Conservation (phyloP, 2,113 vertebrate genomes). For the Xiphophorus maculatus region DNA sequence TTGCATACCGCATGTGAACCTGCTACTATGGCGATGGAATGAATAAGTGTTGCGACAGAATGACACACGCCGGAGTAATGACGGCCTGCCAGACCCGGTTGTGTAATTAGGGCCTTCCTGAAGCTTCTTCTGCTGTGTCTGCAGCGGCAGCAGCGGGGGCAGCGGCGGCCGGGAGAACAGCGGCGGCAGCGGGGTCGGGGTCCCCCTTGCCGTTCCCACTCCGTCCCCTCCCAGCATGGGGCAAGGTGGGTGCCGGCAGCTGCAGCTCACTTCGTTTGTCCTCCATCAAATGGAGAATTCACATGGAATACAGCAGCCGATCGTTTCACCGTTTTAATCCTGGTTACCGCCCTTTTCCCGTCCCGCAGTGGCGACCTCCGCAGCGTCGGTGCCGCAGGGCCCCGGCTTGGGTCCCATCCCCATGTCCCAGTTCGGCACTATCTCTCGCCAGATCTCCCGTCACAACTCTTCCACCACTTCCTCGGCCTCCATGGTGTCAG, state of each 20-base stretch:
- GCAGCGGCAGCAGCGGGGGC: conserved; percentile 94
- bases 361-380: conserved; percentile 81
- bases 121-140: background rate
- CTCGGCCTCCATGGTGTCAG: conserved; percentile 95
- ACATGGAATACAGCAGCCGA: too few relatives aligned
- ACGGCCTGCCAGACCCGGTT: conserved; percentile 40
- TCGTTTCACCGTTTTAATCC: background rate
- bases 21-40: conserved; percentile 40
- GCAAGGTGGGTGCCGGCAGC: conserved; percentile 81
- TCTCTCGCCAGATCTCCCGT: conserved; percentile 97
- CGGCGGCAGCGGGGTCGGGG: conserved; percentile 89
- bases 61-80: conserved; percentile 40
- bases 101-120: conserved; percentile 30
- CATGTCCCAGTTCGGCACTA: conserved; percentile 99
- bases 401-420: conserved; percentile 93
- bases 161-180: conserved; percentile 97
- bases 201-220: conserved; percentile 96
- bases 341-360: background rate
- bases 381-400: conserved; percentile 80
- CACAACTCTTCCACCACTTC: conserved; percentile 96
- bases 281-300: background rate
- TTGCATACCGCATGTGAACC: background rate
- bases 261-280: background rate
- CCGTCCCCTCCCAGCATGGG: conserved; percentile 94
- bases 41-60: conserved; percentile 1